A percentile compares a stretch with the other conserved stretches of the same genome.
Evolutionary conservation across 2,113 vertebrate species (phyloP).

Genomic region (Entosphenus tridentatus): DNA sequence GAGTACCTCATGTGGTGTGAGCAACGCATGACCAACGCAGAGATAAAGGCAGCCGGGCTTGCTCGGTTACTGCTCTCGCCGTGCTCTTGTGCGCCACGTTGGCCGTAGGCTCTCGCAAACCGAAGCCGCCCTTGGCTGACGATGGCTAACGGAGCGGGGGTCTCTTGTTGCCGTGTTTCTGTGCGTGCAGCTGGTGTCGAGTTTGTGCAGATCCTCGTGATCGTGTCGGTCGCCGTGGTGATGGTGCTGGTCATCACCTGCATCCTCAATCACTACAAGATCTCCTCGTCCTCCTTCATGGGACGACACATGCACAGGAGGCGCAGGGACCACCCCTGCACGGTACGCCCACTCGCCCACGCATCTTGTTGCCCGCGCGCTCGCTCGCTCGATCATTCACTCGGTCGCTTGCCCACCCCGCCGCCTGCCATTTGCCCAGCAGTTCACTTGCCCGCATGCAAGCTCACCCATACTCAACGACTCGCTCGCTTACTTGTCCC

Average conservation of each 20-base stretch:
- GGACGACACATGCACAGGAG: constrained; percentile 45
- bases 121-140: too few relatives aligned
- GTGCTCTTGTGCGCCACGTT: too few relatives aligned
- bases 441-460: background rate
- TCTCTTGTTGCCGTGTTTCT: too few relatives aligned
- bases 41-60: too few relatives aligned
- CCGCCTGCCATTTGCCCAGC: too few relatives aligned
- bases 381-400: background rate
- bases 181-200: constrained; percentile 55
- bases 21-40: too few relatives aligned
- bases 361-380: background rate
- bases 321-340: constrained; percentile 47
- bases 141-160: too few relatives aligned
- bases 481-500: background rate
- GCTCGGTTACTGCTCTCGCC: too few relatives aligned
- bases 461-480: background rate
- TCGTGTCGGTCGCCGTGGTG: constrained; percentile 89
- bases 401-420: too few relatives aligned
- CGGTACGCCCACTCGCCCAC: constrained; percentile 19
- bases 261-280: constrained; percentile 75
- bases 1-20: too few relatives aligned
- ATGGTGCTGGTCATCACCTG: constrained; percentile 94
- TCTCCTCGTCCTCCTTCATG: constrained; percentile 59
- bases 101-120: too few relatives aligned
- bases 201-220: constrained; percentile 89